Percentiles rank a stretch among this genome's conserved stretches.
phyloP scores from a whole-genome alignment of 2,797 vertebrate genomes.

The Rhyacichthys aspro region DNA sequence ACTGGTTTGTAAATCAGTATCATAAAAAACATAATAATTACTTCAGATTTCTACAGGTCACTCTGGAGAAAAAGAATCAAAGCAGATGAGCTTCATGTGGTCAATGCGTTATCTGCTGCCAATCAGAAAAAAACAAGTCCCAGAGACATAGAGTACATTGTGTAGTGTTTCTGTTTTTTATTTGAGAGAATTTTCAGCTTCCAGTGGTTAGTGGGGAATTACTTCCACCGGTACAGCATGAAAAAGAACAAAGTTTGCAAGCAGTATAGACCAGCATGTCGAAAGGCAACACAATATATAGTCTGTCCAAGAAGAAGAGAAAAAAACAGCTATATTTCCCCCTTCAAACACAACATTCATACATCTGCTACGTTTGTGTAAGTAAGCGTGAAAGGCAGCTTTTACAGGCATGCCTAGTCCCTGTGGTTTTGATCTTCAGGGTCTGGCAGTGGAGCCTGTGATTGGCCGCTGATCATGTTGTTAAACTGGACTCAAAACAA shows the following conservation, averaged over 20 bases:
- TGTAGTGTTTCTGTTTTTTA: conserved; percentile 3
- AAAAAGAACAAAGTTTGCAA: conserved; percentile 21
- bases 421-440: conserved; percentile 64
- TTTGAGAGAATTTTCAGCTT: conserved; percentile 23
- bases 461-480: conserved; percentile 64
- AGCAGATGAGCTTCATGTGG: conserved; percentile 10
- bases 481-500: conserved; percentile 55
- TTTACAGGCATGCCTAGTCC: conserved; percentile 42
- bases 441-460: conserved; percentile 45
- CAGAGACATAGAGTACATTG: not conserved
- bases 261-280: conserved; percentile 34
- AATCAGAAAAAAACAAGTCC: conserved; percentile 14
- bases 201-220: conserved; percentile 15
- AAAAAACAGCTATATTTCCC: conserved; percentile 11
- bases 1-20: not conserved
- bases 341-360: conserved; percentile 40
- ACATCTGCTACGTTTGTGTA: conserved; percentile 69
- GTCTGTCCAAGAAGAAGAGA: conserved; percentile 9
- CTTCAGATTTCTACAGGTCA: not conserved
- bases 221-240: not conserved
- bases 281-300: conserved; percentile 24
- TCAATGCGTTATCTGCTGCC: conserved; percentile 16
- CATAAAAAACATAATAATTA: no score
- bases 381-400: conserved; percentile 59
- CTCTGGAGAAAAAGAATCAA: not conserved